These are phyloP conservation scores for Isoperla grammatica DNA, from an alignment of 2,888 invertebrate genomes.

Conservation along the genomic window DNA sequence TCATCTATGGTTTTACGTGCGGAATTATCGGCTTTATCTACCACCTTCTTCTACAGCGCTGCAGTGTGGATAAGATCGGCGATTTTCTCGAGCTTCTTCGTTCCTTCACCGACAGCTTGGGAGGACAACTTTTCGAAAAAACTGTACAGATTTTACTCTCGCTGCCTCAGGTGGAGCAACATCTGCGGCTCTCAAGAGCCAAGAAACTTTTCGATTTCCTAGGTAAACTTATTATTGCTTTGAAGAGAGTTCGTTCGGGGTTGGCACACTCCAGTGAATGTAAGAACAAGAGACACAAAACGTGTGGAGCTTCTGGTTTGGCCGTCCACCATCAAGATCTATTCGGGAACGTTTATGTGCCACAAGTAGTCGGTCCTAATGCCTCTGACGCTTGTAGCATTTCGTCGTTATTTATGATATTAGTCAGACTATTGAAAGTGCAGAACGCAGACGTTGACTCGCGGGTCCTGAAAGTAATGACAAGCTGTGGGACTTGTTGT, in stretches of 20 bases:
- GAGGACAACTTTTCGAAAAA: conserved; percentile 52
- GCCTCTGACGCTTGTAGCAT: conserved; percentile 51
- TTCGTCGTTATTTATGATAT: conserved; percentile 51
- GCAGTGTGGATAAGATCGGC: conserved; percentile 48
- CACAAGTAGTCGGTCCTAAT: conserved; percentile 36
- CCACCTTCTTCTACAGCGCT: conserved; percentile 52
- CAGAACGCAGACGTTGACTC: neutral
- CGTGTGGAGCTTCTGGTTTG: conserved; percentile 42
- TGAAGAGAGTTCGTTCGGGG: conserved; percentile 54
- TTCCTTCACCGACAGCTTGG: conserved; percentile 53
- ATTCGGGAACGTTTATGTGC: conserved; percentile 48
- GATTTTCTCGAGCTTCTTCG: conserved; percentile 56
- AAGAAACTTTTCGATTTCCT: conserved; percentile 53
- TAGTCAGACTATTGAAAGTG: conserved; percentile 38
- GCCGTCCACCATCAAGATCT: conserved; percentile 54
- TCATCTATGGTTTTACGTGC: conserved; percentile 55
- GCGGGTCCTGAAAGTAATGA: conserved; percentile 42
- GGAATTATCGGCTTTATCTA: conserved; percentile 56
- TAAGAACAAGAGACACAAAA: conserved; percentile 48
- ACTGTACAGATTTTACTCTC: conserved; percentile 52
- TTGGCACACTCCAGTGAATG: conserved; percentile 52
- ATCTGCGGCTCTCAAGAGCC: conserved; percentile 44
- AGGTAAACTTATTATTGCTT: conserved; percentile 50
- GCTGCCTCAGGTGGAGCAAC: conserved; percentile 44
- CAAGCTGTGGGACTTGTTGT: conserved; percentile 56